Percentiles rank a stretch among this genome's conserved stretches.
Evolutionary conservation across 2,113 vertebrate genomes (phyloP).

Genomic region (Rallus limicola): DNA sequence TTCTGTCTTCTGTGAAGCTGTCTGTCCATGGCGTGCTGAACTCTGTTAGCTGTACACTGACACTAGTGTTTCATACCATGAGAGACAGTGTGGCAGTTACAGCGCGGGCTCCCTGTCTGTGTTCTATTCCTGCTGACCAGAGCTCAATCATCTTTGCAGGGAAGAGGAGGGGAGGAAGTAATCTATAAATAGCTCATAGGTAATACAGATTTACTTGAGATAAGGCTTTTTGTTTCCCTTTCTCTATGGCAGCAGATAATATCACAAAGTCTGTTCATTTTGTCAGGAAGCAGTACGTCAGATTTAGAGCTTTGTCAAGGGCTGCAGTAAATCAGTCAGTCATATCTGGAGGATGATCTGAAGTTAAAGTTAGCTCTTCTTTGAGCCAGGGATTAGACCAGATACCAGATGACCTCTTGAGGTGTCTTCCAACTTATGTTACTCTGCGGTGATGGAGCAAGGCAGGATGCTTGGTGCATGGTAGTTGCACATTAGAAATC

Average conservation of each 20-base stretch:
- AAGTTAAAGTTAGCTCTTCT: conserved; percentile 49
- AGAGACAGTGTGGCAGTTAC: background rate
- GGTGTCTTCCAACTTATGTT: background rate
- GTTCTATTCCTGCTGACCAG: background rate
- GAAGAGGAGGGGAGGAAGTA: background rate
- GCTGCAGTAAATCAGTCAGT: background rate
- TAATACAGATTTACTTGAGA: background rate
- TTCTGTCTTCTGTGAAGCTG: background rate
- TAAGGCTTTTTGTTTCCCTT: background rate
- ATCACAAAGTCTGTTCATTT: background rate
- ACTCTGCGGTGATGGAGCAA: background rate
- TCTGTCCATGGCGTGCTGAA: background rate
- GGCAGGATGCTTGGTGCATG: background rate
- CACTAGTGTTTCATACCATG: background rate
- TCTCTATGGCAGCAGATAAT: background rate
- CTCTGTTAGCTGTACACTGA: background rate
- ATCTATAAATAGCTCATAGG: background rate
- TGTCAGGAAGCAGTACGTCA: background rate
- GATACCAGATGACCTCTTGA: conserved; percentile 28
- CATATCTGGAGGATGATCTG: conserved; percentile 27
- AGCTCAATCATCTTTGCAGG: background rate
- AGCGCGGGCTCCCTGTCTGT: rapidly evolving
- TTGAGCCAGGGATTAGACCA: conserved; percentile 26
- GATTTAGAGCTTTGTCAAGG: background rate
- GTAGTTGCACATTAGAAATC: background rate